Evolutionary conservation across 2,113 vertebrate genomes (phyloP).

Genomic region (Meles meles): DNA sequence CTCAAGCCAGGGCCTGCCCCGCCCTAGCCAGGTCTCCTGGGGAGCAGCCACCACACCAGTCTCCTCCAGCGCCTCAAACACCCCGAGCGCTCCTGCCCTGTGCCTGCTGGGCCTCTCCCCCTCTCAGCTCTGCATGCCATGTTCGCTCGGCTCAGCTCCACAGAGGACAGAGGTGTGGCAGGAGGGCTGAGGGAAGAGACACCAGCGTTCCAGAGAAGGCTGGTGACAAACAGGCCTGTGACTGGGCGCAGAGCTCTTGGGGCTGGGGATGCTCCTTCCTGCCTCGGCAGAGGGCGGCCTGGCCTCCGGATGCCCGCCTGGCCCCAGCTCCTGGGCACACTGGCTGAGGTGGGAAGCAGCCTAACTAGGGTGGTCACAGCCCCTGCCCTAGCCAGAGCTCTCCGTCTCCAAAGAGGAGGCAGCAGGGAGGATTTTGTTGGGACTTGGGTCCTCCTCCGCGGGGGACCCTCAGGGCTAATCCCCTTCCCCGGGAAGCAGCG

Average conservation of each 20-base stretch:
- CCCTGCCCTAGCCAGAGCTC: neutral
- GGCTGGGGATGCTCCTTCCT: neutral
- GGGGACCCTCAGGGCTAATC: neutral
- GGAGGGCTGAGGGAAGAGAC: neutral
- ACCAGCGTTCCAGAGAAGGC: fast-evolving
- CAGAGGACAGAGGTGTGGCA: neutral
- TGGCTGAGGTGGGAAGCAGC: neutral
- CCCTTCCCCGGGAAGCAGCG: neutral
- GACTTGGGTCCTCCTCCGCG: neutral
- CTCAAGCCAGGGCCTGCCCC: neutral
- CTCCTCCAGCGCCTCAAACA: neutral
- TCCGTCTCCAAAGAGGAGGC: neutral
- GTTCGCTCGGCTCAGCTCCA: fast-evolving
- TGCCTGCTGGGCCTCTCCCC: neutral
- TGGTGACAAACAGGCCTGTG: neutral
- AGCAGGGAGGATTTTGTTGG: neutral
- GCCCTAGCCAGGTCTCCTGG: neutral
- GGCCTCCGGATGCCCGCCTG: neutral
- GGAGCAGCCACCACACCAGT: fast-evolving
- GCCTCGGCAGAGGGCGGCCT: fast-evolving
- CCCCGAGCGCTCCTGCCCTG: fast-evolving
- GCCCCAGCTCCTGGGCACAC: neutral
- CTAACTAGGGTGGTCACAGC: neutral
- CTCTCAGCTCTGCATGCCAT: fast-evolving
- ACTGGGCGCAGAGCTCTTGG: neutral